Percentiles rank a stretch among this genome's conserved stretches.
Evolutionary conservation across 2,797 vertebrate species (phyloP).

Genomic region (Mastacembelus armatus): DNA sequence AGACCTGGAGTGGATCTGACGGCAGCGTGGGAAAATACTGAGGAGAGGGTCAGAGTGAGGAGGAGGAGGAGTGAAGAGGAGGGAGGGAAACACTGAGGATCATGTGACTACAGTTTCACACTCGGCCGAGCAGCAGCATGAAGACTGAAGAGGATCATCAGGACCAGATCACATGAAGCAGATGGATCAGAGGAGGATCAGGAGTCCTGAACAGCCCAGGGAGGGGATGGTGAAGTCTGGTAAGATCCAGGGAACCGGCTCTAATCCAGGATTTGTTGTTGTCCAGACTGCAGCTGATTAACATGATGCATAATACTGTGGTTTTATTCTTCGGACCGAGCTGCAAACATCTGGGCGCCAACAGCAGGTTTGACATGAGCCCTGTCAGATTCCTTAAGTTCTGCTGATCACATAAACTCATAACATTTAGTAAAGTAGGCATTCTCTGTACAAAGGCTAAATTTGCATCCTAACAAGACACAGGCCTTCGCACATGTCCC

Average conservation of each 20-base stretch:
- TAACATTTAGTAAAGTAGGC: no score
- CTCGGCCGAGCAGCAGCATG: slow-evolving; percentile 32
- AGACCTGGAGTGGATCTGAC: neutral
- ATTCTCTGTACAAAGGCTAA: no score
- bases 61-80: slow-evolving; percentile 43
- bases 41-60: slow-evolving; percentile 37
- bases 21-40: slow-evolving; percentile 41
- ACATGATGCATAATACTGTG: no score
- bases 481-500: no score
- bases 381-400: no score
- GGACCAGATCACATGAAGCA: neutral
- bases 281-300: neutral
- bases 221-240: slow-evolving; percentile 89
- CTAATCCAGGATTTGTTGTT: neutral
- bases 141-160: slow-evolving; percentile 3
- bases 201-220: slow-evolving; percentile 66
- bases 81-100: slow-evolving; percentile 26
- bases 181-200: slow-evolving; percentile 70
- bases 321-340: no score
- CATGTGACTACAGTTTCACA: slow-evolving; percentile 47
- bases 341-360: no score
- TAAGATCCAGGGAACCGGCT: slow-evolving; percentile 77
- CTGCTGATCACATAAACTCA: no score
- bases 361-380: no score
- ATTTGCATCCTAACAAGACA: no score